Percentiles rank a stretch among this genome's conserved stretches.
These are phyloP conservation scores for Schizaphis graminum DNA, from an alignment of 2,888 invertebrate species.

Conservation along the genomic window DNA sequence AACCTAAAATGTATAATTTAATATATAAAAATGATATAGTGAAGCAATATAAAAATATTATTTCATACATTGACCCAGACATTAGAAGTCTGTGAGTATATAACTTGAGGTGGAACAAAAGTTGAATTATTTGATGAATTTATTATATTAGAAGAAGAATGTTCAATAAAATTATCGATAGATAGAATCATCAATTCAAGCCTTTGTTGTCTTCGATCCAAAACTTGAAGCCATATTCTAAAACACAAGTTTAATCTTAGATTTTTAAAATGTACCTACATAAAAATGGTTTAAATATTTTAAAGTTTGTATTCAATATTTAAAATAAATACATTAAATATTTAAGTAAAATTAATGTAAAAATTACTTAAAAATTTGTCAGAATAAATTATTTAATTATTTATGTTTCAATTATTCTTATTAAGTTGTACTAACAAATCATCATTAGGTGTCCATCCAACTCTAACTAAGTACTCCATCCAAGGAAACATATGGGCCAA, in stretches of 20 bases:
- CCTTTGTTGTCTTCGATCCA: conserved; percentile 88
- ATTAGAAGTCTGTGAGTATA: conserved; percentile 75
- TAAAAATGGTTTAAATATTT: background rate
- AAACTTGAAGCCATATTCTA: conserved; percentile 92
- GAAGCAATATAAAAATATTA: background rate
- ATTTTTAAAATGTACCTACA: background rate
- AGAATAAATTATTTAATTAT: background rate
- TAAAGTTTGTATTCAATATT: background rate
- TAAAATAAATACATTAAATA: background rate
- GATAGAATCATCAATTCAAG: conserved; percentile 88
- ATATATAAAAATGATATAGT: background rate
- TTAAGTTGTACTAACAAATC: conserved; percentile 78
- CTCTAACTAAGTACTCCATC: conserved; percentile 95
- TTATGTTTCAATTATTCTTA: conserved; percentile 67
- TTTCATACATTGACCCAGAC: conserved; percentile 90
- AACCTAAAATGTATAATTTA: conserved; percentile 71
- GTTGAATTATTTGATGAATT: conserved; percentile 67
- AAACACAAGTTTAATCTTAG: conserved; percentile 67
- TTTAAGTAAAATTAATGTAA: background rate
- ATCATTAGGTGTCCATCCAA: conserved; percentile 95
- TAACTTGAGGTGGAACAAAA: conserved; percentile 71
- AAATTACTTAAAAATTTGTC: background rate
- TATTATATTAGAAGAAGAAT: conserved; percentile 70
- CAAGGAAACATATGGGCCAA: conserved; percentile 88
- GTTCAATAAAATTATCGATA: conserved; percentile 80